Conservation (phyloP, 2,888 invertebrate species). For the Synanthedon andrenaeformis region DNA sequence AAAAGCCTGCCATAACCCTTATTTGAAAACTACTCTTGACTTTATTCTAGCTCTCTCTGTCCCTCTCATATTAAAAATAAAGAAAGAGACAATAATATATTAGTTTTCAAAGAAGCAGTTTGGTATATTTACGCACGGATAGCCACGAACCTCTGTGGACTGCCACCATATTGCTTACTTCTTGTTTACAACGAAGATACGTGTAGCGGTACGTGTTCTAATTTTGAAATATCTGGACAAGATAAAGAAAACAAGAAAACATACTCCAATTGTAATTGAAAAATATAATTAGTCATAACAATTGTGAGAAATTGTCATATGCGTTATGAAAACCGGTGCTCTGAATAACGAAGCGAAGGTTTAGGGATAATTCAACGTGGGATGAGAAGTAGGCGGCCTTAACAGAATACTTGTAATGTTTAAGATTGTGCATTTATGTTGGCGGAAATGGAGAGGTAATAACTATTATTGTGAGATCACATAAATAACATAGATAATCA, state of each 20-base stretch:
- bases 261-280: too few relatives aligned
- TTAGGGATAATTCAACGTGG: too few relatives aligned
- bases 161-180: not conserved
- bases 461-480: too few relatives aligned
- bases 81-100: not conserved
- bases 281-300: too few relatives aligned
- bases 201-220: slow-evolving; percentile 6
- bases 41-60: not conserved
- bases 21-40: slow-evolving; percentile 2
- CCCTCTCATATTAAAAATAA: not conserved
- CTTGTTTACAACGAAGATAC: slow-evolving; percentile 11
- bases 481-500: too few relatives aligned
- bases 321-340: too few relatives aligned
- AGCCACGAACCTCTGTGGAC: not conserved
- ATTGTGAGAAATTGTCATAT: too few relatives aligned
- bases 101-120: slow-evolving; percentile 12
- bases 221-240: not conserved
- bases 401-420: too few relatives aligned
- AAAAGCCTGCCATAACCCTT: slow-evolving; percentile 22
- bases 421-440: too few relatives aligned
- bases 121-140: slow-evolving; percentile 30
- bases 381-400: too few relatives aligned
- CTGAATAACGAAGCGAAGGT: too few relatives aligned
- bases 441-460: too few relatives aligned
- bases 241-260: not conserved